Evolutionary conservation across 1,140 invertebrate species (phyloP), one percentile per base, ranked within the genome.

Genomic region (Drosophila bocqueti): DNA sequence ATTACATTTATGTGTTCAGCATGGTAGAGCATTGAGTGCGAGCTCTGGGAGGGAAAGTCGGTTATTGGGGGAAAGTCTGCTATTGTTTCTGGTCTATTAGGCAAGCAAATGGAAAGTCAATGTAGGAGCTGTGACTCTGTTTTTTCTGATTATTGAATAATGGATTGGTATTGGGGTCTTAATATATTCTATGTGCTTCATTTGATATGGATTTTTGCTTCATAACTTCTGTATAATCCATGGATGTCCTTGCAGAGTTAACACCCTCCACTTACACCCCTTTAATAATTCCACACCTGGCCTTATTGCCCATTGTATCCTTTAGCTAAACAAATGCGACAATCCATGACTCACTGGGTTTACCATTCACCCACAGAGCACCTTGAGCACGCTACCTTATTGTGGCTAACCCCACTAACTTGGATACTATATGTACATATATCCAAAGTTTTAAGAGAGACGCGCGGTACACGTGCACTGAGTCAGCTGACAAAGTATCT

Each of bases 1-100:
- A 74, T 75, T 75, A 49, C 72, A 42, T 55, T 47, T 54, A 75
- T 74, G 42, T 9, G 72, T 75, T 75, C 42, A 18, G 69, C 49
- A 42, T 75, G 59, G 72, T 4, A 45, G 38, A 34, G 15, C 42
- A 57, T 47, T 42, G 38, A 50, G 67, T 60, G 67, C 31, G 34
- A 46, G 34, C 55, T 50, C 13, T 50, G 6, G 49, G 15, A 13
- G 69, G 67, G 57, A 75, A 75, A 75, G 71, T 62, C 42, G 16
- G 15, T 2, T 26, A 42, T 45, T 29, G 47, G 16, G 69, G 67
- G 57, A 75, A 75, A 75, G 71, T 74, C 49, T 21, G 11, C 21
- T 26, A 42, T 45, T 24, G 47, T 46, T 74, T 74, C 69, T 74
- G 69, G 69, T 74, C 47, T 74, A 74, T 62, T 40, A 52, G 47